A percentile compares a stretch with the other conserved stretches of the same genome.
Evolutionary conservation across 2,113 vertebrate species (phyloP).

Genomic region (Pseudorasbora parva): DNA sequence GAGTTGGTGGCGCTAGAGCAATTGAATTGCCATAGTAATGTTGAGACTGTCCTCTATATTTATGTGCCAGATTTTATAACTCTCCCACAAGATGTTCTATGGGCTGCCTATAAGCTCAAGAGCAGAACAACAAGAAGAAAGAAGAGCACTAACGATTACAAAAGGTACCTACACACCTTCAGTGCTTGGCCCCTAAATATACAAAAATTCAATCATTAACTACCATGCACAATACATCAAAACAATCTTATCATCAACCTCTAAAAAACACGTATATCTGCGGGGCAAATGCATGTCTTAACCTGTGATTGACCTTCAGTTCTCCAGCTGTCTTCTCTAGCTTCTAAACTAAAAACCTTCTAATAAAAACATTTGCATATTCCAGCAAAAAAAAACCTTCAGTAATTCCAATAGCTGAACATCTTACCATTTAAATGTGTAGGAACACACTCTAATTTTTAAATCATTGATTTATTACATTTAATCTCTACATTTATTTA

Average conservation of each 20-base stretch:
- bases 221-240: not conserved
- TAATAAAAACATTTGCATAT: constrained; percentile 58
- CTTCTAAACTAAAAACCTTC: constrained; percentile 55
- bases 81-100: no score
- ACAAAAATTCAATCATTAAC: constrained; percentile 8
- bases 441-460: not conserved
- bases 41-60: no score
- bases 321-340: constrained; percentile 50
- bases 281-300: constrained; percentile 10
- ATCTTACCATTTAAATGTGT: constrained; percentile 30
- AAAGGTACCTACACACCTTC: no score
- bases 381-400: constrained; percentile 62
- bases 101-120: no score
- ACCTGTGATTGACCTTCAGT: constrained; percentile 43
- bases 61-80: no score
- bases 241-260: not conserved
- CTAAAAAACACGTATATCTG: not conserved
- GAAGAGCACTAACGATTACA: not conserved
- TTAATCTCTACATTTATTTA: constrained; percentile 51
- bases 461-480: constrained; percentile 58
- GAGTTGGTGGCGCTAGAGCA: no score
- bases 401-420: constrained; percentile 57
- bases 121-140: no score
- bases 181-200: not conserved
- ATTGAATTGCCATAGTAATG: no score